phyloP scores from a whole-genome alignment of 2,797 vertebrate genomes.

The Siniperca obscura region DNA sequence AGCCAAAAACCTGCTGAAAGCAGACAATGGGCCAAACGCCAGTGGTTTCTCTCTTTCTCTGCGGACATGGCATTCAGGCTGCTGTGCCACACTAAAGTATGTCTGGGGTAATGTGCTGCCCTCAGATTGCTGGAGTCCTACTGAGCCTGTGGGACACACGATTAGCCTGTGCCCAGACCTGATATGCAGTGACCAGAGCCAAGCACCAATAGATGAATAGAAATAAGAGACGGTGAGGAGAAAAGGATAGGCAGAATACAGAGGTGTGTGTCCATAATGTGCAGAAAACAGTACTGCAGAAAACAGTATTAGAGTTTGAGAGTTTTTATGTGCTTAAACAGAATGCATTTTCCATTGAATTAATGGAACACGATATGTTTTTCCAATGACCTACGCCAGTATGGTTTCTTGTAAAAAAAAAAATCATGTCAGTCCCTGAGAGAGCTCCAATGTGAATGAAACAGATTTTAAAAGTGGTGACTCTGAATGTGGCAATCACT shows the following conservation, averaged over 20 bases:
- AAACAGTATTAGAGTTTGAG: not conserved
- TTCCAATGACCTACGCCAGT: slow-evolving; percentile 4
- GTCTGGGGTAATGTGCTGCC: slow-evolving; percentile 63
- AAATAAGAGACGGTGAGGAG: slow-evolving; percentile 20
- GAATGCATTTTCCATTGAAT: slow-evolving; percentile 34
- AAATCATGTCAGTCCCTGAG: slow-evolving; percentile 1
- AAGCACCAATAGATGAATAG: slow-evolving; percentile 55
- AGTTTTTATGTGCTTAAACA: slow-evolving; percentile 16
- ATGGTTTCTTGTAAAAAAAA: slow-evolving; percentile 8
- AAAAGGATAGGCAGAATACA: slow-evolving; percentile 2
- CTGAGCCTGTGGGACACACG: slow-evolving; percentile 64
- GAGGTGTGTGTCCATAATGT: slow-evolving; percentile 26
- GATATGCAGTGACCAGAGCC: slow-evolving; percentile 59
- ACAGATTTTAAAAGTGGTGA: slow-evolving; percentile 32
- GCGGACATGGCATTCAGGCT: slow-evolving; percentile 63
- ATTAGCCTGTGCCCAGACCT: slow-evolving; percentile 68
- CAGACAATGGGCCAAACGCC: slow-evolving; percentile 44
- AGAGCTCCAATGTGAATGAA: slow-evolving; percentile 34
- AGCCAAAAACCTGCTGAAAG: slow-evolving; percentile 64
- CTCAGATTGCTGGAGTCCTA: slow-evolving; percentile 68
- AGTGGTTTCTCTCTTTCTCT: slow-evolving; percentile 44
- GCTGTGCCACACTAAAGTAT: slow-evolving; percentile 55
- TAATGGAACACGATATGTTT: slow-evolving; percentile 27
- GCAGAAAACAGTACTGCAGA: slow-evolving; percentile 25
- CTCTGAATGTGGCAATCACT: slow-evolving; percentile 48